phyloP scores from a whole-genome alignment of 2,888 invertebrate genomes.

The Caenorhabditis sinica region DNA sequence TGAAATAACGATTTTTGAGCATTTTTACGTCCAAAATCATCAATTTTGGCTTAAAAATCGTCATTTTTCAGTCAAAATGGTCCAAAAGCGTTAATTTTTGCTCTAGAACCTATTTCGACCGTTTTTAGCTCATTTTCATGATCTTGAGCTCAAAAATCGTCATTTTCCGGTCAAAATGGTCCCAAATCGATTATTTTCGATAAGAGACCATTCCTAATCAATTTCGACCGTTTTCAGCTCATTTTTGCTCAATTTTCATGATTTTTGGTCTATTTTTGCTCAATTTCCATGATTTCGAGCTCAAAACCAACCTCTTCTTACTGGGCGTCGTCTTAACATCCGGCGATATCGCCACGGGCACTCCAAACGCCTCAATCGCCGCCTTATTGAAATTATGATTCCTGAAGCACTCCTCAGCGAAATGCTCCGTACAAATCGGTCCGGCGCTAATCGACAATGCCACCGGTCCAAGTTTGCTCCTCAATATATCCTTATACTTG shows the following conservation, averaged over 20 bases:
- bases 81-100: no score
- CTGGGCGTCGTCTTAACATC: constrained; percentile 71
- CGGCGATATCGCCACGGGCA: constrained; percentile 69
- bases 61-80: no score
- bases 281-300: background rate
- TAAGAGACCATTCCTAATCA: no score
- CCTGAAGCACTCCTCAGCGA: constrained; percentile 74
- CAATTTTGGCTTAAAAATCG: no score
- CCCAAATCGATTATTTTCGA: no score
- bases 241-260: background rate
- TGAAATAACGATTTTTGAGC: no score
- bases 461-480: constrained; percentile 52
- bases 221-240: no score
- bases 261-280: background rate
- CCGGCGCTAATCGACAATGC: constrained; percentile 60
- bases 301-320: constrained; percentile 62
- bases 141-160: no score
- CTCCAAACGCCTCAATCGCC: constrained; percentile 76
- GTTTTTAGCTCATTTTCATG: no score
- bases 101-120: no score
- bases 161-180: no score
- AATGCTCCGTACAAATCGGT: constrained; percentile 76
- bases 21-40: no score
- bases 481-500: constrained; percentile 70
- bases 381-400: constrained; percentile 74